A percentile compares a stretch with the other conserved stretches of the same genome.
Conservation (phyloP, 2,888 invertebrate genomes). For the Drosophila conformis region DNA sequence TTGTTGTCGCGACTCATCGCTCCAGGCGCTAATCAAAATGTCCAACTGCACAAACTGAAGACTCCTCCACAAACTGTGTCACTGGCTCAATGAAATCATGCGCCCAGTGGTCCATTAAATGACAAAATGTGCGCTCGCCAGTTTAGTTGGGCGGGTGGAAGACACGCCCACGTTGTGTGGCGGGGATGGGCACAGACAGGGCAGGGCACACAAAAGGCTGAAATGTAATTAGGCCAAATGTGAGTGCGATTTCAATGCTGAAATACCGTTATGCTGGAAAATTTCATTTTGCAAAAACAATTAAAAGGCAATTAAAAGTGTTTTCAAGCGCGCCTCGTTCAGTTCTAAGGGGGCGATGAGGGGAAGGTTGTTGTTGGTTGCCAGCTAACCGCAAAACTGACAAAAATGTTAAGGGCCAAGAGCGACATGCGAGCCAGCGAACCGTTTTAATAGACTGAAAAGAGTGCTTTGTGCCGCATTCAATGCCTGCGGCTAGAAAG, state of each 20-base stretch:
- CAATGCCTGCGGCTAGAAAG: conserved; percentile 64
- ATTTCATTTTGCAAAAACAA: conserved; percentile 75
- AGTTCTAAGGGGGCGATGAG: conserved; percentile 26
- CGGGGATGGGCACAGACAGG: conserved; percentile 3
- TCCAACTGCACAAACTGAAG: conserved; percentile 53
- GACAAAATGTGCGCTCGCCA: conserved; percentile 68
- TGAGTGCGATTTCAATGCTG: conserved; percentile 32
- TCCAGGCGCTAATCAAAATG: conserved; percentile 77
- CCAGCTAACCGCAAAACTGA: conserved; percentile 36
- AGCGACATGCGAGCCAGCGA: conserved; percentile 43
- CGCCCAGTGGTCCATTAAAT: conserved; percentile 84
- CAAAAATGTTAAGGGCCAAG: conserved; percentile 41
- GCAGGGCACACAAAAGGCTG: conserved; percentile 44
- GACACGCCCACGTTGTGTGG: conserved; percentile 19
- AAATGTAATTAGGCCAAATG: conserved; percentile 78
- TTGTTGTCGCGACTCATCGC: conserved; percentile 53
- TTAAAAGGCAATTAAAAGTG: conserved; percentile 80
- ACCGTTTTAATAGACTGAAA: conserved; percentile 72
- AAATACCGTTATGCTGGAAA: conserved; percentile 56
- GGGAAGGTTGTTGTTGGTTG: background rate
- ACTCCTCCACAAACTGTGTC: conserved; percentile 66
- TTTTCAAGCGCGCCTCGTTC: conserved; percentile 52
- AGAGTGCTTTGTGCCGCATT: conserved; percentile 38
- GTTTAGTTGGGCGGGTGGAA: conserved; percentile 8
- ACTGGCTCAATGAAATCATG: conserved; percentile 81